Evolutionary conservation across 1,140 invertebrate species (phyloP).

Genomic region (Drosophila albomicans): DNA sequence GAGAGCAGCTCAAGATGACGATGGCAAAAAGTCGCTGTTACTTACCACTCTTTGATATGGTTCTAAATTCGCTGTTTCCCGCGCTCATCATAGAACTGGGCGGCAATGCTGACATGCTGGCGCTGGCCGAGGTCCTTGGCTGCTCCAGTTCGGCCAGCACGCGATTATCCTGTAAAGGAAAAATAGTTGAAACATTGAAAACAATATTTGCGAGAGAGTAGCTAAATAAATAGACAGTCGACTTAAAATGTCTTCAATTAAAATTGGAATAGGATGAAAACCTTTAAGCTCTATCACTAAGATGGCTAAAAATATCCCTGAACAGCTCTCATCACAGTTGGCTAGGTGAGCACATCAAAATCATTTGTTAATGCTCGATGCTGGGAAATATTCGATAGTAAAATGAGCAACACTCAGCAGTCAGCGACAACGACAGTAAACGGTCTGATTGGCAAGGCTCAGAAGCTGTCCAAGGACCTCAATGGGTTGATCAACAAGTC

Average conservation of each 20-base stretch:
- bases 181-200: no score
- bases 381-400: constrained; percentile 50
- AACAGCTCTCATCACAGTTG: background rate
- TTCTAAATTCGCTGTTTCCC: constrained; percentile 84
- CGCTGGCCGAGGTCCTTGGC: constrained; percentile 87
- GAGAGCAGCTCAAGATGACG: background rate
- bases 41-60: constrained; percentile 84
- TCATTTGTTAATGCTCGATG: background rate
- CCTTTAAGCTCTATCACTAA: no score
- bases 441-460: constrained; percentile 14
- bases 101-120: constrained; percentile 78
- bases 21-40: background rate
- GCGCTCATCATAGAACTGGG: constrained; percentile 83
- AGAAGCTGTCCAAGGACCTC: constrained; percentile 24
- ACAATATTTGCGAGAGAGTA: no score
- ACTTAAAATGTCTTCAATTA: no score
- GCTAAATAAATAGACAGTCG: no score
- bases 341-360: background rate
- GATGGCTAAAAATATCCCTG: no score
- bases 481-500: constrained; percentile 30
- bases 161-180: constrained; percentile 87
- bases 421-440: background rate
- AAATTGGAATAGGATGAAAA: no score
- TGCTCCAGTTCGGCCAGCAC: constrained; percentile 96
- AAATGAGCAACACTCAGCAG: constrained; percentile 28